Evolutionary conservation across 2,888 invertebrate species (phyloP).

Genomic region (Gerosis bhagava): DNA sequence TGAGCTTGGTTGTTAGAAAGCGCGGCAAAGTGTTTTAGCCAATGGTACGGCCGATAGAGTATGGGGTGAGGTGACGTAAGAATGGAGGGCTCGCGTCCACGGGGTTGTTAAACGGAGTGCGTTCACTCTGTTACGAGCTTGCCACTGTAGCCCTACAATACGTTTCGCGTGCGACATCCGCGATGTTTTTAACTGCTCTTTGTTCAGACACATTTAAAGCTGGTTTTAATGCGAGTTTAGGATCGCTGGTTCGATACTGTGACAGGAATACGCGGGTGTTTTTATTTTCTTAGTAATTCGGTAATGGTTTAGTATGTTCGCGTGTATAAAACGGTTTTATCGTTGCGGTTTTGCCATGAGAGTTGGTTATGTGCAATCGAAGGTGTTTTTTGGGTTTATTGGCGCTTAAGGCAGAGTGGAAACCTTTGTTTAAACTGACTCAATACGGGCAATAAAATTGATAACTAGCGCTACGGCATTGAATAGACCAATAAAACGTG

Average conservation of each 20-base stretch:
- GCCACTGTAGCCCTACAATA: conserved; percentile 61
- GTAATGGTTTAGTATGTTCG: conserved; percentile 60
- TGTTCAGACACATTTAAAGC: conserved; percentile 66
- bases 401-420: conserved; percentile 66
- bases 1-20: conserved; percentile 60
- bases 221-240: conserved; percentile 60
- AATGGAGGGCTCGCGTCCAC: conserved; percentile 55
- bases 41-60: conserved; percentile 50
- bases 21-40: conserved; percentile 74
- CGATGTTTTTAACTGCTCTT: conserved; percentile 68
- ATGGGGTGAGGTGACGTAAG: conserved; percentile 81
- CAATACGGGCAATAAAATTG: conserved; percentile 61
- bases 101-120: conserved; percentile 75
- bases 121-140: conserved; percentile 72
- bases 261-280: conserved; percentile 67
- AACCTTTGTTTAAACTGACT: conserved; percentile 64
- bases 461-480: conserved; percentile 37
- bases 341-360: conserved; percentile 70
- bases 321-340: conserved; percentile 65
- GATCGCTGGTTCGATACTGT: conserved; percentile 55
- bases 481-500: conserved; percentile 21
- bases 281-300: conserved; percentile 69
- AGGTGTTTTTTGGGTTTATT: conserved; percentile 78
- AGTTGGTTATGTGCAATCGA: conserved; percentile 68
- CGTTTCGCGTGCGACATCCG: conserved; percentile 49